phyloP scores from a whole-genome alignment of 2,797 vertebrate species.

The Chiloscyllium punctatum region DNA sequence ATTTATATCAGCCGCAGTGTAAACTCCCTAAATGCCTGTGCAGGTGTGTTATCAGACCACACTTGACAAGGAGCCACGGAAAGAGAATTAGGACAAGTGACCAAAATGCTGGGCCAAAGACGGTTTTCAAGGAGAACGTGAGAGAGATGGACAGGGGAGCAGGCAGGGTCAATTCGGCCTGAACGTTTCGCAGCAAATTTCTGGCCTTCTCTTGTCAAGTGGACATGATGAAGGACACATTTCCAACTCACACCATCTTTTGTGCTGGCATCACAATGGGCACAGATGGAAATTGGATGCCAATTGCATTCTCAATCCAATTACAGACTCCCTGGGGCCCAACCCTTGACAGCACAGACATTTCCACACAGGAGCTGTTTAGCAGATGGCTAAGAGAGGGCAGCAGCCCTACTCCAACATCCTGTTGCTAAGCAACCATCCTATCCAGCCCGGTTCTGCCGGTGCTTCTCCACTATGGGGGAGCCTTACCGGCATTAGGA shows the following conservation, averaged over 20 bases:
- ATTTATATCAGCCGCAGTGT: background rate
- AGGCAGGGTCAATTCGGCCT: background rate
- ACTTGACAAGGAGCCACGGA: background rate
- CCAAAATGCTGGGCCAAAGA: background rate
- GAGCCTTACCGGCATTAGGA: background rate
- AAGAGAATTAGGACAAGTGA: background rate
- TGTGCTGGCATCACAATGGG: background rate
- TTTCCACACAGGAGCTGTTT: background rate
- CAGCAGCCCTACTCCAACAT: background rate
- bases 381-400: slow-evolving; percentile 1
- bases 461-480: background rate
- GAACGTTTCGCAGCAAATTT: background rate
- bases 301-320: slow-evolving; percentile 17
- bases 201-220: background rate
- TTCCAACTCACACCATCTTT: background rate
- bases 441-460: background rate
- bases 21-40: background rate
- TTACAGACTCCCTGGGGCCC: background rate
- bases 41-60: background rate
- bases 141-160: background rate
- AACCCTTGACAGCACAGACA: background rate
- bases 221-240: background rate
- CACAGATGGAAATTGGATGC: slow-evolving; percentile 9
- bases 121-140: background rate
- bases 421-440: background rate